These are phyloP conservation scores for Drosophila nigromelanica DNA, from an alignment of 1,140 invertebrate genomes.

Conservation along the genomic window DNA sequence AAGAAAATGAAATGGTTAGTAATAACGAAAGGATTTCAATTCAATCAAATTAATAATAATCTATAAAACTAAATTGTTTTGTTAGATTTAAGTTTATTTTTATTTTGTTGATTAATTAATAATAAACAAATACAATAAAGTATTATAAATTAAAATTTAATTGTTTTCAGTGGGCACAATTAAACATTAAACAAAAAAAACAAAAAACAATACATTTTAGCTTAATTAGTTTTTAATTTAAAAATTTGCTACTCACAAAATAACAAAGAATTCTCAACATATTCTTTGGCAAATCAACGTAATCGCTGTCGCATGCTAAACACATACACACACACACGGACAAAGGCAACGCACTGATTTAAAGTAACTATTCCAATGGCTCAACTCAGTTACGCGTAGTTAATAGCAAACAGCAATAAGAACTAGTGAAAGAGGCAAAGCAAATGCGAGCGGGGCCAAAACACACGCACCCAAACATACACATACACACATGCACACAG, in stretches of 20 bases:
- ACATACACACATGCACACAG: slow-evolving; percentile 14
- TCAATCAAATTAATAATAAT: slow-evolving; percentile 39
- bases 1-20: neutral
- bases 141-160: too few species aligned
- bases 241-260: neutral
- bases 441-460: slow-evolving; percentile 31
- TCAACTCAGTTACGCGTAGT: slow-evolving; percentile 64
- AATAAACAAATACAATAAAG: slow-evolving; percentile 3
- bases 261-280: slow-evolving; percentile 18
- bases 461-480: slow-evolving; percentile 11
- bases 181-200: too few species aligned
- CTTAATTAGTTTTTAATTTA: neutral
- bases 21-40: neutral
- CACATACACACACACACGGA: slow-evolving; percentile 28
- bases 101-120: neutral
- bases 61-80: too few species aligned
- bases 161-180: too few species aligned
- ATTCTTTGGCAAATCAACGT: slow-evolving; percentile 47
- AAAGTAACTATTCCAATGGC: slow-evolving; percentile 73
- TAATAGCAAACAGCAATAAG: slow-evolving; percentile 63
- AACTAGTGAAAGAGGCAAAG: slow-evolving; percentile 46
- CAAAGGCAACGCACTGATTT: slow-evolving; percentile 63
- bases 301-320: slow-evolving; percentile 36
- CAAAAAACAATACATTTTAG: slow-evolving; percentile 20
- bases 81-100: slow-evolving; percentile 65